Conservation (phyloP, 2,888 invertebrate species). For the Thereva nobilitata region DNA sequence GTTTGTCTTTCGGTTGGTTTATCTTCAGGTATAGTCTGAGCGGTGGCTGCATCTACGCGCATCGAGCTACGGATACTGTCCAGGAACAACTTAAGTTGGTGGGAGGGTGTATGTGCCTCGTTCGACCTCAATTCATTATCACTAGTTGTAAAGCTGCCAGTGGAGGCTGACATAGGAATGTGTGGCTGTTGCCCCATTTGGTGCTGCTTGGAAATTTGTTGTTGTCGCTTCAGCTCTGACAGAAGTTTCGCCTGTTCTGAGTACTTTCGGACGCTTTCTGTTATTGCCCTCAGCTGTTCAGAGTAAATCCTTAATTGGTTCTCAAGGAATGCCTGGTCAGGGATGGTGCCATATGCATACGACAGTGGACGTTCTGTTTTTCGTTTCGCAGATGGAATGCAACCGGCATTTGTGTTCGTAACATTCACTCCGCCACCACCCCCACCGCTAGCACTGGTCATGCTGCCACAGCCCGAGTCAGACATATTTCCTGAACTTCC, state of each 20-base stretch:
- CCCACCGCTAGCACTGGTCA: conserved; percentile 8
- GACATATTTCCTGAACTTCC: conserved; percentile 38
- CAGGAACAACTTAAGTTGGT: conserved; percentile 54
- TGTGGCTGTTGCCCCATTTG: conserved; percentile 33
- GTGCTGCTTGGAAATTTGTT: conserved; percentile 47
- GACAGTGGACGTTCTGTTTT: conserved; percentile 53
- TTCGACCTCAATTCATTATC: conserved; percentile 41
- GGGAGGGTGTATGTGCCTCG: conserved; percentile 56
- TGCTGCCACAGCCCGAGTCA: conserved; percentile 28
- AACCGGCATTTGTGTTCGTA: conserved; percentile 19
- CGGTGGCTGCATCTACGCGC: conserved; percentile 51
- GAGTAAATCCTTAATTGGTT: conserved; percentile 57
- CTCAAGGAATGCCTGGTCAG: conserved; percentile 57
- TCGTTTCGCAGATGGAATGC: conserved; percentile 42
- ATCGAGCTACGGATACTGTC: conserved; percentile 58
- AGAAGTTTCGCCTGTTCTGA: conserved; percentile 57
- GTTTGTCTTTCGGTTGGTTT: conserved; percentile 47
- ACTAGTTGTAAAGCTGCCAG: conserved; percentile 50
- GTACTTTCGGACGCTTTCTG: conserved; percentile 58
- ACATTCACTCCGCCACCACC: conserved; percentile 32
- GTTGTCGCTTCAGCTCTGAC: conserved; percentile 56
- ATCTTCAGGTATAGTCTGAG: conserved; percentile 50
- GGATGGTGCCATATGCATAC: conserved; percentile 54
- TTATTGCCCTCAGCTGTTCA: conserved; percentile 56
- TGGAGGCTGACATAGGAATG: conserved; percentile 46